Evolutionary conservation across 2,888 invertebrate species (phyloP), one percentile per base, ranked within the genome.

Genomic region (Acanthoscelides obtectus): DNA sequence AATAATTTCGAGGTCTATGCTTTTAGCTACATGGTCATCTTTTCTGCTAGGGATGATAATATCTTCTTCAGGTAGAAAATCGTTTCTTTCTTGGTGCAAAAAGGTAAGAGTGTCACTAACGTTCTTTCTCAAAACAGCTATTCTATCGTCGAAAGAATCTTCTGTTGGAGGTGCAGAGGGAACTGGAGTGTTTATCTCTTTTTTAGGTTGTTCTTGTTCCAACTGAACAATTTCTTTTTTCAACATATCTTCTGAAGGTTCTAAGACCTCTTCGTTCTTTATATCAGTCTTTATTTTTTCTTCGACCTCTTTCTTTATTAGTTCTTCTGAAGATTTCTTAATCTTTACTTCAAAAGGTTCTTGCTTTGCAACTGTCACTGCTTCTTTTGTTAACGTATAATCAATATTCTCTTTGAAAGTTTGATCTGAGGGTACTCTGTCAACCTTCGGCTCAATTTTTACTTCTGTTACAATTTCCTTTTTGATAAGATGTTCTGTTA

Each of bases 81-180:
- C 85, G 76, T 86, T 86, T 21, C 86, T 79, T 79, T 86, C 86
- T 75, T 85, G 84, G 75, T 86, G 85, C 27, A 86, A 79, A 75
- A 86, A 86, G 19, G 84, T 83, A 64, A 86, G 77, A 2, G 85
- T 86, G 74, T 85, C 84, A 74, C 78, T 82, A 22, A 86, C 84
- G 72, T 85, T 82, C 78, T 79, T 80, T 76, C 83, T 85, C 45
- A 86, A 78, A 68, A 81, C 74, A 68, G 80, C 83, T 6, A 85
- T 81, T 1, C 81, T 79, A 73, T 83, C 81, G 69, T 71, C 71
- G n/a, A 64, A 66, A 20, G 75, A 66, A 66, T 70, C 70, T 63
- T 25, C 68, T 1, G 20, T 22, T 19, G 67, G 67, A 0, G 22
- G 22, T 3, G 67, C 22, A 17, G 22, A 22, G 5, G 21, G 45